These are phyloP conservation scores for Toxotes lorentzi DNA, from an alignment of 2,797 vertebrate species.

Conservation along the genomic window DNA sequence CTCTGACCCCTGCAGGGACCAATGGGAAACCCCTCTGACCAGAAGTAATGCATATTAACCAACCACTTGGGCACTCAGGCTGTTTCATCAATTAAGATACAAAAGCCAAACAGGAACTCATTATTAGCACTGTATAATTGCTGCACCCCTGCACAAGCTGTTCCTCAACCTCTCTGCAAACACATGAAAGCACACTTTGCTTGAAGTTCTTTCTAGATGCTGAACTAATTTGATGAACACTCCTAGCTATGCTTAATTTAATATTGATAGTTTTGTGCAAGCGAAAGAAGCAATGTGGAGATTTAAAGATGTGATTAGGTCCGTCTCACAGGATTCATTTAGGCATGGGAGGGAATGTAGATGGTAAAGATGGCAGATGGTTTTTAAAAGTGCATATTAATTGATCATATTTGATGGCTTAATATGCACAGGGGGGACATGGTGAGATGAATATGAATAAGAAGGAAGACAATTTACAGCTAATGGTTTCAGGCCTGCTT, in stretches of 20 bases:
- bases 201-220: constrained; percentile 11
- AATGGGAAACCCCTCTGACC: constrained; percentile 3
- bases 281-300: constrained; percentile 24
- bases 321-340: constrained; percentile 39
- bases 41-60: constrained; percentile 55
- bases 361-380: constrained; percentile 33
- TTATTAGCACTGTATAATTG: constrained; percentile 42
- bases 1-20: constrained; percentile 45
- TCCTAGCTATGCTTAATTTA: constrained; percentile 18
- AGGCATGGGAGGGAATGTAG: constrained; percentile 10
- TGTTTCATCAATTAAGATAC: constrained; percentile 31
- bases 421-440: constrained; percentile 29
- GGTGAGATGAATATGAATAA: constrained; percentile 53
- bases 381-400: constrained; percentile 49
- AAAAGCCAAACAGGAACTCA: constrained; percentile 47
- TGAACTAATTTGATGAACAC: constrained; percentile 39
- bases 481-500: constrained; percentile 24
- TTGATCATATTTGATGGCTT: constrained; percentile 55
- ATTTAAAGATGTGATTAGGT: constrained; percentile 38
- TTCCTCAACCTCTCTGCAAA: constrained; percentile 10
- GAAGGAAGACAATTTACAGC: constrained; percentile 36
- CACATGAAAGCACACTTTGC: constrained; percentile 1
- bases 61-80: constrained; percentile 23
- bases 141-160: constrained; percentile 29
- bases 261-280: constrained; percentile 13